A percentile compares a stretch with the other conserved stretches of the same genome.
Conservation (phyloP, 2,797 vertebrate species). For the Caiman crocodilus region DNA sequence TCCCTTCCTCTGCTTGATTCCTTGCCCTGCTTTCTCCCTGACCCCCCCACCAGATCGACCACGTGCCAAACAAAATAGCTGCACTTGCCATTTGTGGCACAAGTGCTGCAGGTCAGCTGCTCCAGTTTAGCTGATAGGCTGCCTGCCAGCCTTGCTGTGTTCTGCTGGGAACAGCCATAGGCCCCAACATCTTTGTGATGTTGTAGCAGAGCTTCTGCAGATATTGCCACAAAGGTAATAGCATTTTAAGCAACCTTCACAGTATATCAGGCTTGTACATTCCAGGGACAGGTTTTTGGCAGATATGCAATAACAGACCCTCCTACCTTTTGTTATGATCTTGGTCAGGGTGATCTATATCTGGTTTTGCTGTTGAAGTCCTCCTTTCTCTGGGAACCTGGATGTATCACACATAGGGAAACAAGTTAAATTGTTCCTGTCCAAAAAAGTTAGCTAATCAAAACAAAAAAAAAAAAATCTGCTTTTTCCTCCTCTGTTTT, state of each 20-base stretch:
- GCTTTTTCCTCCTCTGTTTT: background rate
- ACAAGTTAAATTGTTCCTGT: background rate
- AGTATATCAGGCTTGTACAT: no score
- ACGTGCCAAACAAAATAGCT: no score
- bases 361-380: conserved; percentile 89
- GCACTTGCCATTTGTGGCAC: no score
- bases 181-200: background rate
- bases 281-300: no score
- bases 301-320: background rate
- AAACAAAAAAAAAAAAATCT: background rate
- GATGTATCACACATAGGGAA: conserved; percentile 77
- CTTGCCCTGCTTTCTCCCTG: no score
- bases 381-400: conserved; percentile 97
- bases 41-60: no score
- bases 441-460: background rate
- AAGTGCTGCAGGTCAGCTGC: no score
- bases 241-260: no score
- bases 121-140: background rate
- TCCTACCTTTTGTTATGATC: conserved; percentile 96
- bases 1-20: no score
- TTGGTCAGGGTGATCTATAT: conserved; percentile 91
- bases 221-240: background rate
- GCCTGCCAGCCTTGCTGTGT: background rate
- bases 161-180: background rate
- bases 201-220: background rate